Evolutionary conservation across 2,113 vertebrate genomes (phyloP), one percentile per base, ranked within the genome.

Genomic region (Seriola dumerili): DNA sequence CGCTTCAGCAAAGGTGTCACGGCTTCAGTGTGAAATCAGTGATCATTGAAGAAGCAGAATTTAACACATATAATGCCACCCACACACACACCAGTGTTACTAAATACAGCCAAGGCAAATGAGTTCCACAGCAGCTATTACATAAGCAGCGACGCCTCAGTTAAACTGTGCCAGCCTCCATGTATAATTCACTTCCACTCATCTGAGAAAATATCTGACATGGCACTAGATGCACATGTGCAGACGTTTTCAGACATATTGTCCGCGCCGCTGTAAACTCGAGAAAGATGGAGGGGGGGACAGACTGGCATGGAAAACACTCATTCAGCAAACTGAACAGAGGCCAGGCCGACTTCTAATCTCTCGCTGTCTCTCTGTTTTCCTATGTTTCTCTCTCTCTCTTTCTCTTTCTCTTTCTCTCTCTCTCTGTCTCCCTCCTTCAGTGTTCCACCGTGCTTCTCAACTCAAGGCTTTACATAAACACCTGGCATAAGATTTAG

Each of bases 81-180:
- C 76, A 54, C 76, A 42, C 76, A 42, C 63, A 71, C 58, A 68
- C 80, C 65, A 65, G 61, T 55, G 74, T 58, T 78, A 72, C 78
- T 85, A 86, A 89, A 86, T 63, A 88, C 70, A 89, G 79, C 73
- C 69, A 81, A 29, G 62, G 72, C 85, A 92, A 94, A 94, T 93
- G 88, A 92, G 85, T 91, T 90, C 81, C 90, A 91, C 90, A 92
- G 93, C 85, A 91, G 89, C 83, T 79, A 78, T 95, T 94, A 93
- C 92, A 92, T 95, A 95, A 95, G 88, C 90, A 88, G 83, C 48
- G 42, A 71, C 34, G 83, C 85, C 88, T 88, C 75, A 52, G 74
- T 83, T 78, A 80, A 79, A 92, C 81, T 87, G 88, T 89, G 88
- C 88, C 92, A 88, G 81, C 88, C 85, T 92, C 86, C 25, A 93